phyloP scores from a whole-genome alignment of 2,797 vertebrate genomes.

The Jordanella pulchra region DNA sequence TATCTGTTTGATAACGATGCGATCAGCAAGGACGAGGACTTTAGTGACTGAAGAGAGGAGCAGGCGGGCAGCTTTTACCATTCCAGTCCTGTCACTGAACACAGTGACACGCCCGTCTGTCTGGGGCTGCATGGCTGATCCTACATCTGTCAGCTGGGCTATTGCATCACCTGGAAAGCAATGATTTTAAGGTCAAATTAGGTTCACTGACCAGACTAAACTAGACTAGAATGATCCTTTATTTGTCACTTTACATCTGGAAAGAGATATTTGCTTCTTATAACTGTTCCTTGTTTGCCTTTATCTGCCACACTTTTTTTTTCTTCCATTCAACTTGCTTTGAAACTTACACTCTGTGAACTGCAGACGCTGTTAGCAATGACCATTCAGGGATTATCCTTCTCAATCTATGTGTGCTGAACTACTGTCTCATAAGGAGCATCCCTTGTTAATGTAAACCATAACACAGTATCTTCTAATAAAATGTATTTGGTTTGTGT shows the following conservation, averaged over 20 bases:
- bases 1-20: conserved; percentile 98
- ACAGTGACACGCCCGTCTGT: conserved; percentile 84
- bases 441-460: too few relatives aligned
- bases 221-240: background rate
- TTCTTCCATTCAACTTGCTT: background rate
- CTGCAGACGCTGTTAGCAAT: background rate
- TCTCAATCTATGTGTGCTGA: background rate
- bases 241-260: background rate
- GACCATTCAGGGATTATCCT: background rate
- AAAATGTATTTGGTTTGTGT: too few relatives aligned
- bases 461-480: too few relatives aligned
- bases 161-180: conserved; percentile 88
- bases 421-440: too few relatives aligned
- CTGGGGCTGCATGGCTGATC: conserved; percentile 75
- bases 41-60: conserved; percentile 98
- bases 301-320: background rate
- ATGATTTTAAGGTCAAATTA: background rate
- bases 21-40: conserved; percentile 94
- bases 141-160: conserved; percentile 90
- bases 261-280: background rate
- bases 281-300: background rate
- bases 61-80: conserved; percentile 93
- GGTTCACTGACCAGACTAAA: background rate
- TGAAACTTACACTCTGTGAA: background rate
- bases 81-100: conserved; percentile 91